Percentiles rank a stretch among this genome's conserved stretches.
phyloP scores from a whole-genome alignment of 2,113 vertebrate genomes.

The Scolopax mira region DNA sequence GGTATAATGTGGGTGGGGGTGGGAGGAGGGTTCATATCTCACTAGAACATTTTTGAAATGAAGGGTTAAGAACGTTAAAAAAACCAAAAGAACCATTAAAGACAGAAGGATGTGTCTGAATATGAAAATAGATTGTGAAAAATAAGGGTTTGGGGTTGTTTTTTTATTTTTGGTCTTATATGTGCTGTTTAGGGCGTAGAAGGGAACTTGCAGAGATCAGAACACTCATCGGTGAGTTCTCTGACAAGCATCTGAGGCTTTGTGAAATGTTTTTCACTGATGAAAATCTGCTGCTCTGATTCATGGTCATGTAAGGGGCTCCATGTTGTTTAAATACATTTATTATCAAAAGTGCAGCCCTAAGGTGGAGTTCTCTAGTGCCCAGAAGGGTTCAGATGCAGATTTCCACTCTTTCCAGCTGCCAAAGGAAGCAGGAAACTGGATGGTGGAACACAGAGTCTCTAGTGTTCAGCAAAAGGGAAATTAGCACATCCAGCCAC shows the following conservation, averaged over 20 bases:
- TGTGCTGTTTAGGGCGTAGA: neutral
- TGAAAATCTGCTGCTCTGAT: neutral
- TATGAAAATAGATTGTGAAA: neutral
- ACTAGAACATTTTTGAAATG: neutral
- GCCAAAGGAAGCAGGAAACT: neutral
- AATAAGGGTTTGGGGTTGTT: neutral
- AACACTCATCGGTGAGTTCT: neutral
- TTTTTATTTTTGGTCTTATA: neutral
- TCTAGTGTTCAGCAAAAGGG: neutral
- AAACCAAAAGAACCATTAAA: neutral
- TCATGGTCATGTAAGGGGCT: neutral
- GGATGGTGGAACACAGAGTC: neutral
- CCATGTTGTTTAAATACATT: neutral
- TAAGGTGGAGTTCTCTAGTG: neutral
- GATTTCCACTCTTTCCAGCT: neutral
- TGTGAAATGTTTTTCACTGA: neutral
- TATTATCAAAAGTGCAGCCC: neutral
- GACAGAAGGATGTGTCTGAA: neutral
- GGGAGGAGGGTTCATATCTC: neutral
- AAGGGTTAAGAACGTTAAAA: neutral
- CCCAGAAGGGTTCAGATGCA: neutral
- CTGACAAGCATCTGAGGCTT: neutral
- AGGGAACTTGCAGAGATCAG: neutral
- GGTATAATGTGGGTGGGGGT: neutral
- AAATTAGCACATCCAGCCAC: neutral